A percentile compares a stretch with the other conserved stretches of the same genome.
Evolutionary conservation across 2,113 vertebrate genomes (phyloP).

Genomic region (Pluvialis apricaria): DNA sequence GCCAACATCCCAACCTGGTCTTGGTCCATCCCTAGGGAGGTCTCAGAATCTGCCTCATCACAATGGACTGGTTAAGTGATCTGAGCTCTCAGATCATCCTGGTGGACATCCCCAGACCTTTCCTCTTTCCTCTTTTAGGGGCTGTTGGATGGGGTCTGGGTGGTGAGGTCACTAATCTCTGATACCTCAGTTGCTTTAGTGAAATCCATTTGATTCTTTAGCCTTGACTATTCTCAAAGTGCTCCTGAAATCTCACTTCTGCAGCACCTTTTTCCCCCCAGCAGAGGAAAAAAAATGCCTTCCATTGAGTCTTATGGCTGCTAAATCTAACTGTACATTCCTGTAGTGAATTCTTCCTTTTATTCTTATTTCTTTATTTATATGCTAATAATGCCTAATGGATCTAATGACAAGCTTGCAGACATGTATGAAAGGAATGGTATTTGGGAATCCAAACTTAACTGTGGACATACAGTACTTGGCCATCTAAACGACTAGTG

Average conservation of each 20-base stretch:
- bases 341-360: not conserved
- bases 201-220: not conserved
- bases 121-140: not conserved
- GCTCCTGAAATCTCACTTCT: not conserved
- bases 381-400: not conserved
- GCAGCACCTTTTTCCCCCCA: not conserved
- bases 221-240: not conserved
- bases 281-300: fast-evolving
- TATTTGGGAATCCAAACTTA: not conserved
- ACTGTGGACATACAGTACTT: not conserved
- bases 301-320: not conserved
- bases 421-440: not conserved
- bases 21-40: not conserved
- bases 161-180: not conserved
- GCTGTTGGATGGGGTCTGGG: not conserved
- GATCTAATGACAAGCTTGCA: not conserved
- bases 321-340: not conserved
- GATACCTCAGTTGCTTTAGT: not conserved
- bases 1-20: not conserved
- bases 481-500: not conserved
- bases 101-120: not conserved
- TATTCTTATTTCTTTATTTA: not conserved
- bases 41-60: not conserved
- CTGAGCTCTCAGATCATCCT: not conserved
- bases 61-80: not conserved